phyloP scores from a whole-genome alignment of 2,797 vertebrate genomes.

The Monodelphis domestica region DNA sequence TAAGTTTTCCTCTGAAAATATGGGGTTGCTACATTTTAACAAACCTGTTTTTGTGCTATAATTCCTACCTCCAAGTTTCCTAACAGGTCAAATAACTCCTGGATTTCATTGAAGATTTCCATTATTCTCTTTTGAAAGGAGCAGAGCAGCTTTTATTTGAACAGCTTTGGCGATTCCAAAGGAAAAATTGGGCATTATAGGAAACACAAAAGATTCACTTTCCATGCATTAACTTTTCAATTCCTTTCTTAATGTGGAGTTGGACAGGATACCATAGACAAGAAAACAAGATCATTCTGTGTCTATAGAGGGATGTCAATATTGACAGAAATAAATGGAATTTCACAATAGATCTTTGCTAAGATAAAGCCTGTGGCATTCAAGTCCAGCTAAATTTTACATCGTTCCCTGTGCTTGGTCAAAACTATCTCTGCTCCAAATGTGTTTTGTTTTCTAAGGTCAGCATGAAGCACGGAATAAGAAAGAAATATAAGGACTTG shows the following conservation, averaged over 20 bases:
- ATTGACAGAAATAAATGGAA: conserved; percentile 85
- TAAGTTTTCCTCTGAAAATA: conserved; percentile 54
- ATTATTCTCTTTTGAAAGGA: conserved; percentile 85
- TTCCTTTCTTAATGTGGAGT: conserved; percentile 84
- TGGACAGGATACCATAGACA: conserved; percentile 75
- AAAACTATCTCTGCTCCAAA: not conserved
- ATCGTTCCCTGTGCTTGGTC: conserved; percentile 43
- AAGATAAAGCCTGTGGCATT: conserved; percentile 79
- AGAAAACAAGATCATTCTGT: conserved; percentile 82
- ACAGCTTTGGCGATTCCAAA: conserved; percentile 86
- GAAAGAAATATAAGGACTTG: not conserved
- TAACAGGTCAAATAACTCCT: conserved; percentile 85
- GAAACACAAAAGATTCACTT: conserved; percentile 86
- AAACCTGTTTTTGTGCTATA: conserved; percentile 66
- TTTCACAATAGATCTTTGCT: conserved; percentile 79
- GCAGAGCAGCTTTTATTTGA: conserved; percentile 87
- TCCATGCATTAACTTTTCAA: conserved; percentile 86
- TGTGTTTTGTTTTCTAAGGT: not conserved
- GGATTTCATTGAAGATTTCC: conserved; percentile 87
- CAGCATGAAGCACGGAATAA: not conserved
- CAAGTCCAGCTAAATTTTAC: conserved; percentile 61
- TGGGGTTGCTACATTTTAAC: conserved; percentile 60
- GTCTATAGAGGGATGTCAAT: conserved; percentile 83
- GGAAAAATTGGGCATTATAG: conserved; percentile 85
- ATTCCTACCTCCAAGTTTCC: conserved; percentile 81